Evolutionary conservation across 2,113 vertebrate genomes (phyloP).

Genomic region (Cephalopholis sonnerati): DNA sequence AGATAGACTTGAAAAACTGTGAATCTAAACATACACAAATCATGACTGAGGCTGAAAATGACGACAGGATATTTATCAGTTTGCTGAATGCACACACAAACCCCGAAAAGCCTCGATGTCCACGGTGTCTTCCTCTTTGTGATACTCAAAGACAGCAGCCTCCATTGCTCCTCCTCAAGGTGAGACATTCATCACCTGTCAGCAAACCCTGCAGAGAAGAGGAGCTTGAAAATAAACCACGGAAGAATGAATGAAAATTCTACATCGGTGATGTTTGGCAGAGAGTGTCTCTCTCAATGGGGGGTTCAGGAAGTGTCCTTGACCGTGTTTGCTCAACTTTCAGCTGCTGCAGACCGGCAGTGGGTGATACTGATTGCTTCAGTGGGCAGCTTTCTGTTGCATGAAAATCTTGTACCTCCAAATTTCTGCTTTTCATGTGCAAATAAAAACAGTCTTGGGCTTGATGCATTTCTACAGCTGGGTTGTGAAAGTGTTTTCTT

Average conservation of each 20-base stretch:
- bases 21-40: background rate
- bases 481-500: background rate
- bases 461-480: background rate
- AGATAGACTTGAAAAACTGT: background rate
- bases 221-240: slow-evolving; percentile 7
- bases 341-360: slow-evolving; percentile 15
- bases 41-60: background rate
- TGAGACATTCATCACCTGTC: slow-evolving; percentile 1
- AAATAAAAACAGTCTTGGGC: background rate
- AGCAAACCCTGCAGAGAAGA: slow-evolving; percentile 38
- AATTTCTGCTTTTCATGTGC: slow-evolving; percentile 5
- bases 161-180: slow-evolving; percentile 66
- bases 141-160: slow-evolving; percentile 39
- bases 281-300: slow-evolving; percentile 27
- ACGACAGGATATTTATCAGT: background rate
- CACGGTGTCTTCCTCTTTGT: slow-evolving; percentile 46
- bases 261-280: background rate
- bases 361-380: background rate
- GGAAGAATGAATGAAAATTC: slow-evolving; percentile 19
- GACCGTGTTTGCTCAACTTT: slow-evolving; percentile 10
- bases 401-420: background rate
- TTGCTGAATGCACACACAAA: slow-evolving; percentile 41
- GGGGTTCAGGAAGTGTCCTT: slow-evolving; percentile 1
- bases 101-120: slow-evolving; percentile 58
- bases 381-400: slow-evolving; percentile 6